A percentile compares a stretch with the other conserved stretches of the same genome.
Evolutionary conservation across 2,113 vertebrate genomes (phyloP).

Genomic region (Gracilinanus agilis): DNA sequence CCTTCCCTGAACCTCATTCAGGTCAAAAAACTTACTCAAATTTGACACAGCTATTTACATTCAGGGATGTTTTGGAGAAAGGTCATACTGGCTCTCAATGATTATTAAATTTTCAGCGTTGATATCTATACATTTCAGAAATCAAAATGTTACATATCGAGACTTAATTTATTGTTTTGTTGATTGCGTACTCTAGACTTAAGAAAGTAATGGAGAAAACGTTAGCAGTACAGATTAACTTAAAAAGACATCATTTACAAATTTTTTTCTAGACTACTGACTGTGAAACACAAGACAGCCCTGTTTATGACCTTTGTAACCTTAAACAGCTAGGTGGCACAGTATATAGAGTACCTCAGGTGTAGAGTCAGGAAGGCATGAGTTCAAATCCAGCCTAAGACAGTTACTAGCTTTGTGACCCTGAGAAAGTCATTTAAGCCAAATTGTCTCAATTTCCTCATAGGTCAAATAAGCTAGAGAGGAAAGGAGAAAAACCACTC

Average conservation of each 20-base stretch:
- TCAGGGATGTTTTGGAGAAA: background rate
- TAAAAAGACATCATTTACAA: background rate
- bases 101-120: background rate
- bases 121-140: background rate
- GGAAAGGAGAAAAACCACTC: too few relatives aligned
- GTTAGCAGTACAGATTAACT: background rate
- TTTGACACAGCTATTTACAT: background rate
- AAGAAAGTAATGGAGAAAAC: background rate
- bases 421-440: too few relatives aligned
- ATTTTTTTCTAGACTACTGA: background rate
- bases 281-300: background rate
- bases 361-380: too few relatives aligned
- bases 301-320: background rate
- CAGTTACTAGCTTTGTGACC: too few relatives aligned
- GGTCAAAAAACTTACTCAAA: background rate
- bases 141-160: background rate
- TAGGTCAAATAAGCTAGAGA: too few relatives aligned
- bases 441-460: too few relatives aligned
- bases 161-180: background rate
- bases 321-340: too few relatives aligned
- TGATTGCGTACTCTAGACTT: background rate
- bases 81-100: background rate
- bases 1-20: background rate
- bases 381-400: too few relatives aligned
- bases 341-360: too few relatives aligned